Percentiles rank a stretch among this genome's conserved stretches.
These are phyloP conservation scores for Deladenus siricidicola DNA, from an alignment of 2,888 invertebrate species.

Conservation along the genomic window DNA sequence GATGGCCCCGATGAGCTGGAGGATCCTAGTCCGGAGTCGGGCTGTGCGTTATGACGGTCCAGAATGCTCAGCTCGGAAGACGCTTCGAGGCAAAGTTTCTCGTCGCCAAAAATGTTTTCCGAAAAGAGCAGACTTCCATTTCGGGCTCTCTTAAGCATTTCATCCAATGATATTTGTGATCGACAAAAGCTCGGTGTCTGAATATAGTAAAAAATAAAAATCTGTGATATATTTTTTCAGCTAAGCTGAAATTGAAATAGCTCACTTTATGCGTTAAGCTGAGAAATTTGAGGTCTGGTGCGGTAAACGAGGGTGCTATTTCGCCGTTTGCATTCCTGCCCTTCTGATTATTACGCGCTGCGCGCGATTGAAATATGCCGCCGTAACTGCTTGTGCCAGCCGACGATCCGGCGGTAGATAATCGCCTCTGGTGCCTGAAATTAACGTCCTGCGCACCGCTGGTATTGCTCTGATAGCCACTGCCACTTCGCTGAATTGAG, in stretches of 20 bases:
- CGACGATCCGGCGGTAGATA: not conserved
- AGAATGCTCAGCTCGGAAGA: conserved; percentile 2
- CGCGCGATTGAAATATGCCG: conserved; percentile 31
- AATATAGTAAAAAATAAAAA: conserved; percentile 2
- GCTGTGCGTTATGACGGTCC: conserved; percentile 5
- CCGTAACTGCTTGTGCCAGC: conserved; percentile 21
- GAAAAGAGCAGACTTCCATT: conserved; percentile 1
- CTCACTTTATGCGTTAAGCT: conserved; percentile 48
- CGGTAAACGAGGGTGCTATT: conserved; percentile 26
- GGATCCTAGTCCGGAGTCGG: conserved; percentile 51
- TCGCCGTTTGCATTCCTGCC: conserved; percentile 39
- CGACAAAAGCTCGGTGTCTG: conserved; percentile 31
- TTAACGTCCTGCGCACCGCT: not conserved
- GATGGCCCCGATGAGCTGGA: conserved; percentile 39
- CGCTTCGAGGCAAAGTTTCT: not conserved
- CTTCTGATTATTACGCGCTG: too few species aligned
- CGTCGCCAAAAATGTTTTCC: conserved; percentile 4
- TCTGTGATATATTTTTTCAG: not conserved
- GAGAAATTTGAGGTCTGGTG: conserved; percentile 48
- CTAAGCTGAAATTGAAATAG: not conserved
- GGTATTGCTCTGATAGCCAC: conserved; percentile 1
- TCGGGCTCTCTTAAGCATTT: conserved; percentile 21
- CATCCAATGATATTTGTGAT: conserved; percentile 30
- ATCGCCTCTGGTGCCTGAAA: not conserved
- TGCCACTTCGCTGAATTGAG: conserved; percentile 21